Base-by-base conservation (phyloP, 1,140 invertebrate species). In the Teleopsis dalmanni region DNA sequence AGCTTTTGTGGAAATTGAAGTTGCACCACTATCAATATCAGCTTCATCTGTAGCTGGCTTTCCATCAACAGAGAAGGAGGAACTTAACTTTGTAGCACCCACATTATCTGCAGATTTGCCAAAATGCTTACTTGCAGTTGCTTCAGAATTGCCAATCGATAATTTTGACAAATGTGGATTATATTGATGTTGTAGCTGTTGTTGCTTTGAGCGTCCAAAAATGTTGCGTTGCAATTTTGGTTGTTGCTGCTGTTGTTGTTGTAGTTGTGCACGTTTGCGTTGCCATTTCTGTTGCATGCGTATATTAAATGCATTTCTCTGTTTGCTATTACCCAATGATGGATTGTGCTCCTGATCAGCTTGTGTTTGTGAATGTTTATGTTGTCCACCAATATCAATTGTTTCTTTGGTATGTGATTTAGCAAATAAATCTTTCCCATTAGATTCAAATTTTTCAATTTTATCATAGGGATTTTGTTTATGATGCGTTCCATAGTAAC, bases 231-330 rank as follows among this genome's bases (percentile, higher is more conserved):
- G 62, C 9, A 11, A 25, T 25, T 45, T 25, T 34, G n/a, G 43
- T 16, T 35, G 31, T 35, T 46, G 45, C 13, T 22, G 45, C n/a
- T 47, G 45, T 23, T 36, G 45, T 16, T 47, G 45, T 37, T 36
- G 45, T 27, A 36, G 37, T 22, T 60, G 62, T 3, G 56, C 53
- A 1, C 64, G 50, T 29, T 67, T 67, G 18, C 59, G 46, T 16
- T 60, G 55, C 64, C 64, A 67, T 43, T 67, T 64, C 31, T 64
- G 64, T 23, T 67, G 64, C 37, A 57, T 44, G 40, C 62, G 54
- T 47, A 60, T 59, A 29, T 65, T 65, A 49, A 59, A 65, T 44
- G 11, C 44, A 46, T 1, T 27, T 6, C 9, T 14, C 10, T 23
- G 4, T 6, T 1, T n/a, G 35, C 35, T 19, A 19, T 8, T 3